phyloP scores from a whole-genome alignment of 1,140 invertebrate genomes.

The Drosophila varians region DNA sequence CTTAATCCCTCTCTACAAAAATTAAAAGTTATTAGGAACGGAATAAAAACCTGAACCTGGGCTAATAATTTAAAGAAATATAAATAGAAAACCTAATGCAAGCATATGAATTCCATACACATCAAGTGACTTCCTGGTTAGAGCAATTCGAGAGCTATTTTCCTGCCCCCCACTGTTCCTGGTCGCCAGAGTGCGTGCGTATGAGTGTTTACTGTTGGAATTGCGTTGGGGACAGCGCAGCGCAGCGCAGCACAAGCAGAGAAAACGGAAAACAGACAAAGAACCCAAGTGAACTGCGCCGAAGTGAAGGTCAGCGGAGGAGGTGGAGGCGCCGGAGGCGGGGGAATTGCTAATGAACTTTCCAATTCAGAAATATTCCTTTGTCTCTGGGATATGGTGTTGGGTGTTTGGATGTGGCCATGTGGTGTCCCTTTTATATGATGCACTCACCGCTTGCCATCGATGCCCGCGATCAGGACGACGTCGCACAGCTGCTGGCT shows the following conservation, averaged over 20 bases:
- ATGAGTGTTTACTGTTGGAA: conserved; percentile 32
- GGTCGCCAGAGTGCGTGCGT: neutral
- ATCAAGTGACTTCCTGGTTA: neutral
- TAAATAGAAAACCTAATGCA: neutral
- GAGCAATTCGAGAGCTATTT: neutral
- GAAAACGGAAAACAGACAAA: conserved; percentile 60
- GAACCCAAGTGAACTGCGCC: conserved; percentile 54
- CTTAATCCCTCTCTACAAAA: too few species aligned
- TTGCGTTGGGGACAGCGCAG: conserved; percentile 46
- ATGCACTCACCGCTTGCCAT: conserved; percentile 85
- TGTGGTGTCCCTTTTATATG: neutral
- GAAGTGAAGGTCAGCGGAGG: conserved; percentile 59
- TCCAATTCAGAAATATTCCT: conserved; percentile 52
- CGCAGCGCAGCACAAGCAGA: too few species aligned
- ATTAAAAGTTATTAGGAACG: too few species aligned
- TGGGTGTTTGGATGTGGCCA: neutral
- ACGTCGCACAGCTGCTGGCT: conserved; percentile 92
- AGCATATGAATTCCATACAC: too few species aligned
- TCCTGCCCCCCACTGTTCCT: conserved; percentile 5
- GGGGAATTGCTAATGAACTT: conserved; percentile 42
- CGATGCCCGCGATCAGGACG: conserved; percentile 88
- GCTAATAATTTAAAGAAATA: too few species aligned
- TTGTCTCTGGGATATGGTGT: conserved; percentile 34
- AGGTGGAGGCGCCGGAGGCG: neutral
- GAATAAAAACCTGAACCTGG: too few species aligned